Conservation (phyloP, 2,888 invertebrate genomes). For the Chrysomela aeneicollis region DNA sequence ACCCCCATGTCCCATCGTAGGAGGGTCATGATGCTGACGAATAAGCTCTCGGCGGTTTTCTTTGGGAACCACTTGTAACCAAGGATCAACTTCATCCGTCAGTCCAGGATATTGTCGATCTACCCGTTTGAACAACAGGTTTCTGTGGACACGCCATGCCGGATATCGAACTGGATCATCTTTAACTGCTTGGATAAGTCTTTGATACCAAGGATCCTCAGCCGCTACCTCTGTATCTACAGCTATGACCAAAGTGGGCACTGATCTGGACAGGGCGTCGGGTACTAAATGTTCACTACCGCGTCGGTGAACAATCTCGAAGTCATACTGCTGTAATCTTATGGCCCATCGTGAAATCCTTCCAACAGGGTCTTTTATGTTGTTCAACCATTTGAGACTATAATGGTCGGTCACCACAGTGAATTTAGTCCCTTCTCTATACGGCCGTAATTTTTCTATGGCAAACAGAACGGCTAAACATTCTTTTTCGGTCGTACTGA, state of each 20-base stretch:
- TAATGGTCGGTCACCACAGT: slow-evolving; percentile 25
- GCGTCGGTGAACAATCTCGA: slow-evolving; percentile 33
- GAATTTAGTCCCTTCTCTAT: slow-evolving; percentile 35
- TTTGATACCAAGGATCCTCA: background rate
- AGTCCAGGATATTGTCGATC: background rate
- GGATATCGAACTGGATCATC: background rate
- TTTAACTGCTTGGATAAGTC: background rate
- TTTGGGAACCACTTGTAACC: background rate
- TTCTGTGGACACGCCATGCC: background rate
- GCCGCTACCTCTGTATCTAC: background rate
- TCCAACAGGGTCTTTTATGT: too few species aligned
- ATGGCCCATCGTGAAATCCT: too few species aligned
- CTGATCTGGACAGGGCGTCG: slow-evolving; percentile 36
- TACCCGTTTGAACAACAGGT: background rate
- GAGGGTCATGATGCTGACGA: slow-evolving; percentile 31
- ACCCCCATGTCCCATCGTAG: slow-evolving; percentile 39
- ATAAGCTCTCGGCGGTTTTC: slow-evolving; percentile 19
- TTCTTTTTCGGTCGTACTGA: too few species aligned
- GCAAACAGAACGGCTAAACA: too few species aligned
- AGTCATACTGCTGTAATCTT: too few species aligned
- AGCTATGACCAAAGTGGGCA: slow-evolving; percentile 3
- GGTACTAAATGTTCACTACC: slow-evolving; percentile 37
- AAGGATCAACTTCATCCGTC: background rate
- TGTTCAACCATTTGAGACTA: too few species aligned
- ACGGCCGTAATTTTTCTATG: slow-evolving; percentile 11